phyloP scores from a whole-genome alignment of 1,140 invertebrate species.

The Sinella curviseta region DNA sequence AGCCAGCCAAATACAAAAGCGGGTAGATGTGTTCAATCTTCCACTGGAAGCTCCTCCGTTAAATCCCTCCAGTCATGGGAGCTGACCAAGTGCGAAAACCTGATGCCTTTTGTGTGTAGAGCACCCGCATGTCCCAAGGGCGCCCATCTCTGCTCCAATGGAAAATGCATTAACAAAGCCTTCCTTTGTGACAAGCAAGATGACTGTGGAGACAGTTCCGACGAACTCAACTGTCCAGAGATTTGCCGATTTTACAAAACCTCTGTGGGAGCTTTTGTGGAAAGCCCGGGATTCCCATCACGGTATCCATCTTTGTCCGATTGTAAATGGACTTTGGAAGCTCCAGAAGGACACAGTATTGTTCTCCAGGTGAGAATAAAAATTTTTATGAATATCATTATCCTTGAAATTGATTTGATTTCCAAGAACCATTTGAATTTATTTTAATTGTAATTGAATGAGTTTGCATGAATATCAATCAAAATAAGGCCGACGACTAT shows the following conservation, averaged over 20 bases:
- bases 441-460: too few species aligned
- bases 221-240: slow-evolving; percentile 84
- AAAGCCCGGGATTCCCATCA: slow-evolving; percentile 90
- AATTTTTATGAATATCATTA: neutral
- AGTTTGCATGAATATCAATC: neutral
- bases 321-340: slow-evolving; percentile 96
- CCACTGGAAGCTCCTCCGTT: slow-evolving; percentile 40
- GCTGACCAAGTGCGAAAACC: slow-evolving; percentile 86
- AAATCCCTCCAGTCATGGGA: slow-evolving; percentile 79
- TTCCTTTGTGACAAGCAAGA: slow-evolving; percentile 90
- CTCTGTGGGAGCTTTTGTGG: slow-evolving; percentile 90
- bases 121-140: slow-evolving; percentile 85
- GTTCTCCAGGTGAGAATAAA: slow-evolving; percentile 66
- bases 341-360: slow-evolving; percentile 91
- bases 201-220: slow-evolving; percentile 87
- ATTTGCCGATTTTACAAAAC: slow-evolving; percentile 90
- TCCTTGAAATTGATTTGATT: slow-evolving; percentile 2
- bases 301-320: slow-evolving; percentile 85
- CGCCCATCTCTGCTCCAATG: slow-evolving; percentile 89
- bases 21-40: slow-evolving; percentile 49
- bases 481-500: neutral
- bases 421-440: too few species aligned
- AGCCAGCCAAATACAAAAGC: slow-evolving; percentile 73
- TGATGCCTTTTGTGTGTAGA: slow-evolving; percentile 92
- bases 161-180: slow-evolving; percentile 82